Conservation (phyloP, 2,888 invertebrate genomes). For the Gastrophysa polygoni region DNA sequence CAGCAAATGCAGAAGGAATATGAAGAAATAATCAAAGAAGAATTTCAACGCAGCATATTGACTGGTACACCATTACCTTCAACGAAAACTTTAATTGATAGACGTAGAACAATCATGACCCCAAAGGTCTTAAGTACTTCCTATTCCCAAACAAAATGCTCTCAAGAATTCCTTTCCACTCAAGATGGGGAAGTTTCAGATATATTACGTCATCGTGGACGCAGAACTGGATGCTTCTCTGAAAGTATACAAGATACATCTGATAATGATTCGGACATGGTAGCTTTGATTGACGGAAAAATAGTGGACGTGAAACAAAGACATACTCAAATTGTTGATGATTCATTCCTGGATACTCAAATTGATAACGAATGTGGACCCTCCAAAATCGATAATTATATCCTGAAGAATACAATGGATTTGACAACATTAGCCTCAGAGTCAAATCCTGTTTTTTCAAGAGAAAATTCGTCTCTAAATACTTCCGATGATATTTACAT, state of each 20-base stretch:
- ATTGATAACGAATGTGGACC: background rate
- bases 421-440: background rate
- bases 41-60: conserved; percentile 41
- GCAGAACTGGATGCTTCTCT: background rate
- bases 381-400: background rate
- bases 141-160: background rate
- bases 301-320: background rate
- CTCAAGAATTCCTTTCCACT: conserved; percentile 15
- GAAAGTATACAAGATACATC: conserved; percentile 17
- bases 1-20: conserved; percentile 54
- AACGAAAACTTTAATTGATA: conserved; percentile 35
- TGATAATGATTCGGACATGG: conserved; percentile 39
- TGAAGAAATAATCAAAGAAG: conserved; percentile 50
- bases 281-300: conserved; percentile 25
- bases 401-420: conserved; percentile 12
- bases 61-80: conserved; percentile 41
- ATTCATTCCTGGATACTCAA: background rate
- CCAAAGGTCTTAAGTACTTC: conserved; percentile 4
- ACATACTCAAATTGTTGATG: background rate
- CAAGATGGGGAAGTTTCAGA: conserved; percentile 26
- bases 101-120: conserved; percentile 30
- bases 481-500: conserved; percentile 15
- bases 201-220: conserved; percentile 15
- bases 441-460: background rate
- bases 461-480: conserved; percentile 14